Base-by-base conservation (phyloP, 2,888 invertebrate species). In the Callimorpha dominula region DNA sequence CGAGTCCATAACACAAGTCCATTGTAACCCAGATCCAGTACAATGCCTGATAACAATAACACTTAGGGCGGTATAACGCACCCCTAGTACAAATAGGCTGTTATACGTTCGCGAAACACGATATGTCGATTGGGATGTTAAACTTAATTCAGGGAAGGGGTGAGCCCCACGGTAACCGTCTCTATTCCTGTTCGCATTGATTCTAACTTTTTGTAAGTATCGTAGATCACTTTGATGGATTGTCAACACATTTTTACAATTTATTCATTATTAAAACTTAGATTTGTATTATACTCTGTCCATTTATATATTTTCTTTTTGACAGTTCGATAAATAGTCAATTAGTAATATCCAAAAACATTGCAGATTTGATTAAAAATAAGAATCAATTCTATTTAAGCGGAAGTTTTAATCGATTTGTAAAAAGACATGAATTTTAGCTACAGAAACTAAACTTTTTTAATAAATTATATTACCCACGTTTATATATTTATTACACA, bases 41-140 rank as follows among this genome's bases (percentile, higher is more conserved):
- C 73, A 77, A 71, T 50, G 73, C 76, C 74, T 74, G 73, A 79
- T 84, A 84, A 81, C 88, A 89, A 91, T 91, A 92, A 90, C 87
- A 86, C 88, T 90, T 86, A 89, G 85, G 85, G 83, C 80, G 83
- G 81, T 80, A 79, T 78, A 82, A 85, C 87, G 83, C 84, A 82
- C 87, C 89, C 89, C 81, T 81, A 87, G 88, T 82, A 90, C 92
- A 93, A 92, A 93, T 91, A 93, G 89, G 85, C 91, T 87, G 90
- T 91, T 89, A 91, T 87, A 89, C 90, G 90, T 90, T 90, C 81
- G 80, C 83, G 85, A 82, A 81, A 91, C 90, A 87, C 92, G 94
- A 95, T 94, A 95, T 92, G 94, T 94, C 94, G 94, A 95, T 94
- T 91, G 93, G 92, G 93, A 94, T 94, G 95, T 94, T 93, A 93